Percentiles rank a stretch among this genome's conserved stretches.
These are phyloP conservation scores for Babylonia areolata DNA, from an alignment of 1,140 invertebrate genomes.

Conservation along the genomic window DNA sequence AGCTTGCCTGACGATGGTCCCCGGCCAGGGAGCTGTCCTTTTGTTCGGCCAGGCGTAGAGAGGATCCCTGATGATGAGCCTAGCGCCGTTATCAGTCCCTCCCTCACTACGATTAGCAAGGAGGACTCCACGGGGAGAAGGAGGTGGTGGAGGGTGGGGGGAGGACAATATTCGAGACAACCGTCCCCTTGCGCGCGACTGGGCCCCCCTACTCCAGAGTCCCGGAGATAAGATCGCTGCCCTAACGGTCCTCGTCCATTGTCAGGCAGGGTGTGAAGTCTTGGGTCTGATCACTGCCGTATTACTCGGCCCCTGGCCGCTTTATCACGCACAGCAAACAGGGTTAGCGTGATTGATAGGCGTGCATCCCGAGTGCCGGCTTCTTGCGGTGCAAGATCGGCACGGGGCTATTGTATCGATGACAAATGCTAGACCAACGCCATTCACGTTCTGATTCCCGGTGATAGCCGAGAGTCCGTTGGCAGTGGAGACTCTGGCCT, in stretches of 20 bases:
- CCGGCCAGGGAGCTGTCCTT: not conserved
- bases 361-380: not conserved
- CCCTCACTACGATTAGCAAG: not conserved
- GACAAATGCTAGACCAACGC: conserved; percentile 4
- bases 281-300: not conserved
- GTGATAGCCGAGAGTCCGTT: not conserved
- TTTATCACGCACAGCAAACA: conserved; percentile 16
- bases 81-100: not conserved
- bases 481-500: not conserved
- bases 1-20: not conserved
- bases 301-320: conserved; percentile 1
- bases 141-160: not conserved
- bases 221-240: conserved; percentile 1
- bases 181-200: not conserved
- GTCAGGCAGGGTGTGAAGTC: conserved; percentile 13
- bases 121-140: not conserved
- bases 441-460: not conserved
- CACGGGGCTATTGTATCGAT: not conserved
- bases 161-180: not conserved
- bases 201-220: not conserved
- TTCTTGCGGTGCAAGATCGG: not conserved
- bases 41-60: not conserved
- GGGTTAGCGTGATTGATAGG: conserved; percentile 17
- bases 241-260: conserved; percentile 11
- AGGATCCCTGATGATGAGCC: not conserved